Evolutionary conservation across 2,888 invertebrate species (phyloP), one percentile per base, ranked within the genome.

Genomic region (Coelogynopora nodosa): DNA sequence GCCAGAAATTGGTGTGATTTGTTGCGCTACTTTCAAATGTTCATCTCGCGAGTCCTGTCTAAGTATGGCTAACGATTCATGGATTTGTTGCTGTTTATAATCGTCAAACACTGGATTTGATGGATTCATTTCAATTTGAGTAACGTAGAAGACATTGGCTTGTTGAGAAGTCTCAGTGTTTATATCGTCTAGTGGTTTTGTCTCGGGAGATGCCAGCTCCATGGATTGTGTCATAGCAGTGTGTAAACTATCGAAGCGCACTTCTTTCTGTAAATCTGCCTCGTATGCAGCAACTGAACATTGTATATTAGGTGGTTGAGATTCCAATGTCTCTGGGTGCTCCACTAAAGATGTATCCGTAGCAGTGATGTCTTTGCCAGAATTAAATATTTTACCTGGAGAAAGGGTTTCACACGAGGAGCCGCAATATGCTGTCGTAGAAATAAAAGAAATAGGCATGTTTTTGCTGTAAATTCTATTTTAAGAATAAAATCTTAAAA

Each of bases 391-490:
- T 74, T 74, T 74, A 74, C 2, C 49, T 13, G 49, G 18, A 49
- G 49, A 49, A 18, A 49, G 5, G 74, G 74, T 74, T 5, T 13
- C 23, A 74, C 74, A 74, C 27, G 74, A 74, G 74, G 74, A 74
- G 74, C 74, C 74, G 23, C 74, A 74, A 74, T n/a, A 74, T 74
- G 74, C 74, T 74, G 74, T 74, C 5, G 27, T 74, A 23, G 49
- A 49, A 74, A 74, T 74, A 26, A 74, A 74, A 74, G 23, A 23
- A 23, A 74, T 23, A 74, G 23, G 27, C 27, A 74, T 2, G 23
- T n/a, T 74, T 74, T 74, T 74, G 74, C 23, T 13, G 5, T 13
- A 74, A 74, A 74, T 74, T n/a, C 2, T 2, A 5, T 5, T 74
- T n/a, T n/a, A 26, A 74, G 10, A 74, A 13, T n/a, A 49, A 49